These are phyloP conservation scores for Eudasyphora cyanicolor DNA, from an alignment of 2,888 invertebrate species.

Conservation along the genomic window DNA sequence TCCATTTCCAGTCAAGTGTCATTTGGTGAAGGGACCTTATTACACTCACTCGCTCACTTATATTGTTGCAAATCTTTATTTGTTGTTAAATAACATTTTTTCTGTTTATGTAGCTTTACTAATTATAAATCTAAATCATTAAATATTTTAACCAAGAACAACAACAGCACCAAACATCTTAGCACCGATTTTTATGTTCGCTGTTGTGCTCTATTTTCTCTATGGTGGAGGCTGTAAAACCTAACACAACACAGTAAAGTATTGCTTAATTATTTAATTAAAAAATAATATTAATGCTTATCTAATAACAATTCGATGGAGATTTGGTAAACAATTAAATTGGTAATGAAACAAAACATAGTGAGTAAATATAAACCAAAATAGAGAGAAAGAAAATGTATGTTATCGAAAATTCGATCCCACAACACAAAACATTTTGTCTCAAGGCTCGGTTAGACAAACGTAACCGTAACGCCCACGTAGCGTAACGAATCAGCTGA, in stretches of 20 bases:
- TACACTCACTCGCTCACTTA: too few species aligned
- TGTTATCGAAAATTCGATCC: background rate
- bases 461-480: too few species aligned
- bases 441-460: too few species aligned
- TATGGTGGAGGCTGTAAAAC: constrained; percentile 56
- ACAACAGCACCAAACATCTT: constrained; percentile 52
- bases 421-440: too few species aligned
- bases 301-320: too few species aligned
- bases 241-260: constrained; percentile 27
- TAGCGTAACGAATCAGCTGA: too few species aligned
- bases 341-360: too few species aligned
- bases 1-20: background rate
- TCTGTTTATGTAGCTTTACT: constrained; percentile 51
- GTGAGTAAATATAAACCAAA: too few species aligned
- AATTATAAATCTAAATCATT: constrained; percentile 39
- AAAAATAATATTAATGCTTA: background rate
- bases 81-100: constrained; percentile 42
- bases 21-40: too few species aligned
- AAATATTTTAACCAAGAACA: constrained; percentile 35
- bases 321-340: too few species aligned
- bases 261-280: background rate
- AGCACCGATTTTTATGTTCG: constrained; percentile 5
- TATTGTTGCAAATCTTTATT: too few species aligned
- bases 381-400: constrained; percentile 8
- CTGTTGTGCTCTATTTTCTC: constrained; percentile 35